These are phyloP conservation scores for Chascanopsetta lugubris DNA, from an alignment of 2,113 vertebrate genomes.

Conservation along the genomic window DNA sequence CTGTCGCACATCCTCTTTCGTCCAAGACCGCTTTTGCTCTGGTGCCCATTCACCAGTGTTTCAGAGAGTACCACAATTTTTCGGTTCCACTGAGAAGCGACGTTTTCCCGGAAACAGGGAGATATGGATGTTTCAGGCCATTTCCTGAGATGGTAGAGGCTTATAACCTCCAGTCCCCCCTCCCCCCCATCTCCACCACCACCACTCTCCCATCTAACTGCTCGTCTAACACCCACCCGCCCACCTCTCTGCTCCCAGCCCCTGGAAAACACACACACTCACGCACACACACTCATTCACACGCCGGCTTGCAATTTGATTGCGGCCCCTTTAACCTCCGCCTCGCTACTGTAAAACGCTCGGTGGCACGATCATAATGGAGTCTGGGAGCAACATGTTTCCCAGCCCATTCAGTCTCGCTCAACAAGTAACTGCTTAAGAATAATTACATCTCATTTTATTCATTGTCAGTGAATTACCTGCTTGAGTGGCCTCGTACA, in stretches of 20 bases:
- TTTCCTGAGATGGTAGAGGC: conserved; percentile 75
- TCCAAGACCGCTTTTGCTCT: too few species aligned
- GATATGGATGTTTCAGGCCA: conserved; percentile 66
- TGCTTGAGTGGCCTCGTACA: conserved; percentile 67
- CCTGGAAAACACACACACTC: conserved; percentile 16
- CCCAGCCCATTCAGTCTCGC: conserved; percentile 51
- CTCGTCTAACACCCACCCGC: conserved; percentile 17
- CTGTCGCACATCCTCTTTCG: too few species aligned
- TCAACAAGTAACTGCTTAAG: conserved; percentile 76
- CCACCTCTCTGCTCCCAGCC: conserved; percentile 16
- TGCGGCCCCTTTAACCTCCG: conserved; percentile 62
- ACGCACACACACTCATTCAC: conserved; percentile 9
- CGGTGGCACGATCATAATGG: conserved; percentile 51
- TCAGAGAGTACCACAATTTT: too few species aligned
- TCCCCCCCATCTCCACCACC: neutral
- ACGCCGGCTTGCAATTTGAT: conserved; percentile 48
- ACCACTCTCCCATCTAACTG: conserved; percentile 23
- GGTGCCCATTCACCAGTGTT: too few species aligned
- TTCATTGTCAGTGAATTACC: conserved; percentile 77
- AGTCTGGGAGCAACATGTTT: conserved; percentile 62
- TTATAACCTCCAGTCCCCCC: conserved; percentile 42
- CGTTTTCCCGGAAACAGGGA: too few species aligned
- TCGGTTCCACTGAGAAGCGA: too few species aligned
- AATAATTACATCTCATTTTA: conserved; percentile 76
- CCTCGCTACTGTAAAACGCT: conserved; percentile 57